These are phyloP conservation scores for Elanoides forficatus DNA, from an alignment of 2,113 vertebrate genomes.

Conservation along the genomic window DNA sequence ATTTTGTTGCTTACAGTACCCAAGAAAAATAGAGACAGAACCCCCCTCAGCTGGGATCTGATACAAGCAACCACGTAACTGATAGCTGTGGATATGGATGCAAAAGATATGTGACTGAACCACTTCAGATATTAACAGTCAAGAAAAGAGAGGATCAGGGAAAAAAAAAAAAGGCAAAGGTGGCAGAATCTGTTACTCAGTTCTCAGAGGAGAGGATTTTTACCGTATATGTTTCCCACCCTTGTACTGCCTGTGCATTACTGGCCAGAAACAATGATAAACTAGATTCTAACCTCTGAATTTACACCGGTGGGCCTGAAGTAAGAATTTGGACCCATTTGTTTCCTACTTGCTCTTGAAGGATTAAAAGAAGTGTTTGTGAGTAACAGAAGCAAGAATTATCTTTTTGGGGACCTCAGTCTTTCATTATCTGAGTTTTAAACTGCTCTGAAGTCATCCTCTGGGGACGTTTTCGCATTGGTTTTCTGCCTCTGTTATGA, in stretches of 20 bases:
- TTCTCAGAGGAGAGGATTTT: background rate
- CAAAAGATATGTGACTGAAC: background rate
- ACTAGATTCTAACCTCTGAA: background rate
- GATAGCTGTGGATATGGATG: background rate
- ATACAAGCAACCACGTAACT: background rate
- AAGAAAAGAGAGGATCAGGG: background rate
- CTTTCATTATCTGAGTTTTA: background rate
- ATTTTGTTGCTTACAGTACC: background rate
- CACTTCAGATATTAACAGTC: background rate
- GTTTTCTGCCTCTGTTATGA: background rate
- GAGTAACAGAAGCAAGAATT: background rate
- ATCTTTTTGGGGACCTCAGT: background rate
- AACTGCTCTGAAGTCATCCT: background rate
- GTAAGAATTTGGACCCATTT: background rate
- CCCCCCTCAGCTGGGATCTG: background rate
- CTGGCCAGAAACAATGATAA: background rate
- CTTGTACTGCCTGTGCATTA: too few species aligned
- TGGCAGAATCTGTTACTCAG: background rate
- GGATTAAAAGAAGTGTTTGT: background rate
- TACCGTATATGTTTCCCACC: background rate
- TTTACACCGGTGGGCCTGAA: rapidly evolving
- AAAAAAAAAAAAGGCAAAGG: background rate
- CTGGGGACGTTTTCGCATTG: rapidly evolving
- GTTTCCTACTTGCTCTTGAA: background rate
- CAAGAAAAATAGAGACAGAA: background rate